Conservation (phyloP, 2,888 invertebrate genomes). For the Linnaemya vulpina region DNA sequence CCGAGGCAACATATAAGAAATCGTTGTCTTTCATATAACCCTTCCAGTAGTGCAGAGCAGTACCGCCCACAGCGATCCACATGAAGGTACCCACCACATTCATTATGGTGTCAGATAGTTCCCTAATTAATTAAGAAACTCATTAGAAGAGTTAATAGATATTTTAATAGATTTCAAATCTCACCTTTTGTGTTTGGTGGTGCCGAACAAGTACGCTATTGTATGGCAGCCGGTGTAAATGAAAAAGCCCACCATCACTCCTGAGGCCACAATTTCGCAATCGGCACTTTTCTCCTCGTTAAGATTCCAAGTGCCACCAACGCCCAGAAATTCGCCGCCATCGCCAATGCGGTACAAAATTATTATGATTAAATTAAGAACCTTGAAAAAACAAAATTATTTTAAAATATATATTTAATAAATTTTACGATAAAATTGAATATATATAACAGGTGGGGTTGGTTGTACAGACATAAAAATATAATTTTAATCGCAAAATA, state of each 20-base stretch:
- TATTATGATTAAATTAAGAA: conserved; percentile 91
- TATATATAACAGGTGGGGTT: too few relatives aligned
- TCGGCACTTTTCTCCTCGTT: conserved; percentile 94
- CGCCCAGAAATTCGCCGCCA: conserved; percentile 92
- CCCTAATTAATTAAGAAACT: conserved; percentile 83
- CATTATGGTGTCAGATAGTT: conserved; percentile 92
- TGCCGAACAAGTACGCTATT: conserved; percentile 90
- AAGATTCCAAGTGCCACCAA: conserved; percentile 95
- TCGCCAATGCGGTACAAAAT: conserved; percentile 92
- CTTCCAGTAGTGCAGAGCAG: conserved; percentile 94
- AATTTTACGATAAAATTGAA: too few relatives aligned
- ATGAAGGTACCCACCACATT: conserved; percentile 92
- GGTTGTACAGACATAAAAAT: too few relatives aligned
- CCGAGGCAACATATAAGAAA: conserved; percentile 88
- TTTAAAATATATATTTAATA: too few relatives aligned
- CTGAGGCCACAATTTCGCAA: conserved; percentile 93
- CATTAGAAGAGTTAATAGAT: not conserved
- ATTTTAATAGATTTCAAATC: conserved; percentile 9
- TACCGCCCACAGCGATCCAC: conserved; percentile 93
- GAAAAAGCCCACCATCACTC: conserved; percentile 93
- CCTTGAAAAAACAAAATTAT: conserved; percentile 84
- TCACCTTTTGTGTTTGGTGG: conserved; percentile 90
- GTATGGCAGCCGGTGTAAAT: conserved; percentile 91
- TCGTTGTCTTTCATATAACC: conserved; percentile 93
- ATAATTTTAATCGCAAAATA: too few relatives aligned